Base-by-base conservation (phyloP, 2,797 vertebrate genomes). In the Malurus leucopterus region DNA sequence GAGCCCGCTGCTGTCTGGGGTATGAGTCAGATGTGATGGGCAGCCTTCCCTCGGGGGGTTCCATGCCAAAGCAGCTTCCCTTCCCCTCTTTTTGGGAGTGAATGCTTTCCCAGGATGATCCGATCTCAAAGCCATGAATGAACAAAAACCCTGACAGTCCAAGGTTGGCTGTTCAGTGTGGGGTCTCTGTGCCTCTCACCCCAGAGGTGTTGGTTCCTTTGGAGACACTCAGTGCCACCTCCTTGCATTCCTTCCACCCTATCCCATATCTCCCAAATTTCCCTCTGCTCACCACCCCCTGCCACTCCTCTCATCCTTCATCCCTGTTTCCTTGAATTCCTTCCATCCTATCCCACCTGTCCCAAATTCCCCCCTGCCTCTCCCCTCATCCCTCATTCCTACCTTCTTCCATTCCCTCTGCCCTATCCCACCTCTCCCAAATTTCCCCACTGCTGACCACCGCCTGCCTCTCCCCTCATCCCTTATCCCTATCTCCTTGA, bases 401-500 rank as follows among this genome's bases (percentile, higher is more conserved):
- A 7, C 40, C 36, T 53, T 76, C 36, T 54, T 5, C 6, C 44
- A 36, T 36, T 36, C 34, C 34, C 9, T 36, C 34, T 9, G 9
- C 34, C 41, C 13, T 1, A 1, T n/a, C 64, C 11, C 68, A 3
- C 34, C 54, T 68, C 53, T 36, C 75, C 24, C 72, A 9, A 21
- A n/a, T 7, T 24, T 51, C 46, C 40, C 1, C 0, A 34, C 0
- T 13, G 50, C 38, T 11, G 15, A 21, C 20, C 43, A 29, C 15
- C 20, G 27, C 59, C 43, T 47, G 8, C 43, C 34, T 36, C 36
- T 36, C 36, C 36, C 10, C 36, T 36, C 9, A 36, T 36, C 36
- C 36, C 10, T 36, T 4, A 36, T 36, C 36, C 11, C 36, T 36
- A 36, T 36, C 11, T 36, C 36, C 36, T 36, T 36, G 10, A 5